Conservation (phyloP, 2,888 invertebrate genomes). For the Corbicula japonica region DNA sequence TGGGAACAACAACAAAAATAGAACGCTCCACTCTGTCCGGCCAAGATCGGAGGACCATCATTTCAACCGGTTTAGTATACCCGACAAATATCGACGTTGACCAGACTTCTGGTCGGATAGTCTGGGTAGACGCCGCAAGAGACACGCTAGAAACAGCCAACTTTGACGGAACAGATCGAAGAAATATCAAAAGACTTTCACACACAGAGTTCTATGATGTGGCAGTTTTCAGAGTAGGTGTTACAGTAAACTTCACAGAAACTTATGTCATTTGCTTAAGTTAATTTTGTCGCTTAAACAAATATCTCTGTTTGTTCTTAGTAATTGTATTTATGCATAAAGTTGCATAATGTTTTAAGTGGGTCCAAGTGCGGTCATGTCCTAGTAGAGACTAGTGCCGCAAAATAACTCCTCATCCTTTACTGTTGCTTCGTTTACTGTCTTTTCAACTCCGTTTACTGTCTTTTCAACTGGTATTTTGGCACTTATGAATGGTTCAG, state of each 20-base stretch:
- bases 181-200: conserved; percentile 17
- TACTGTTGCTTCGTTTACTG: too few relatives aligned
- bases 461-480: too few relatives aligned
- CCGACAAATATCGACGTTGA: conserved; percentile 36
- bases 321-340: too few relatives aligned
- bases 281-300: neutral
- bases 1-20: conserved; percentile 29
- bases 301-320: neutral
- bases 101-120: neutral
- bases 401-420: neutral
- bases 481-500: too few relatives aligned
- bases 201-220: conserved; percentile 32
- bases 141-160: conserved; percentile 34
- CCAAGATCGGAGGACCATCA: conserved; percentile 15
- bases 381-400: neutral
- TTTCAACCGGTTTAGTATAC: conserved; percentile 26
- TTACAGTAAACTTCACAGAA: neutral
- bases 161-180: conserved; percentile 22
- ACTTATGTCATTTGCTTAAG: neutral
- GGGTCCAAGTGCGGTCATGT: neutral
- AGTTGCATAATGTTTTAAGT: neutral
- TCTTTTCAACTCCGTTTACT: too few relatives aligned
- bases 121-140: conserved; percentile 38
- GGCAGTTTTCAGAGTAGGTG: conserved; percentile 22
- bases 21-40: conserved; percentile 33